These are phyloP conservation scores for Aplysia californica DNA, from an alignment of 1,140 invertebrate species.

Conservation along the genomic window DNA sequence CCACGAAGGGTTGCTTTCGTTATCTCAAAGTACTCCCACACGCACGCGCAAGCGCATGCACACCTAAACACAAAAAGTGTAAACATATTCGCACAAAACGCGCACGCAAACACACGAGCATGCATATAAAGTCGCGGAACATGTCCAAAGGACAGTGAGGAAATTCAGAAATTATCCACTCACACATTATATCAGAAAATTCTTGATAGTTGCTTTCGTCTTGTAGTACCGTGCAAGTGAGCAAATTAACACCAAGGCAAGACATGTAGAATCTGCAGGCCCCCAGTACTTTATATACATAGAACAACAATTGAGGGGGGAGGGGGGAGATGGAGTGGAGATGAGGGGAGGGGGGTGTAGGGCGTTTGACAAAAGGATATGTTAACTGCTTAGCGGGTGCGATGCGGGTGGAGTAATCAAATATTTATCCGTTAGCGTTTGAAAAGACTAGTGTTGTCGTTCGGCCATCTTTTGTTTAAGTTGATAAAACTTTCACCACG, in stretches of 20 bases:
- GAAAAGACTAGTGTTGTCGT: neutral
- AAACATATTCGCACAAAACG: too few species aligned
- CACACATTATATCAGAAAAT: neutral
- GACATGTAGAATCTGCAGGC: too few species aligned
- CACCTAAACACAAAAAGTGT: too few species aligned
- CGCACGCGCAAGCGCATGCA: too few species aligned
- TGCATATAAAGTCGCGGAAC: too few species aligned
- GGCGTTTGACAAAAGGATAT: neutral
- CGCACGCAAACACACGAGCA: too few species aligned
- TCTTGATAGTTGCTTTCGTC: neutral
- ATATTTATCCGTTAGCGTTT: neutral
- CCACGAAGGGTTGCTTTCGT: too few species aligned
- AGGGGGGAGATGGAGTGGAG: neutral
- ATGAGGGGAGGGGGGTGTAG: neutral
- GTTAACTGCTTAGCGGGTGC: neutral
- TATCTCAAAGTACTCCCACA: too few species aligned
- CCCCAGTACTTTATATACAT: too few species aligned
- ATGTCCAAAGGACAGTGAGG: too few species aligned
- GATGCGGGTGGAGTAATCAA: neutral
- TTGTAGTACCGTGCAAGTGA: neutral
- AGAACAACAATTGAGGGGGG: neutral
- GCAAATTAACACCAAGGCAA: neutral
- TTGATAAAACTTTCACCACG: neutral
- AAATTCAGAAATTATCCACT: too few species aligned
- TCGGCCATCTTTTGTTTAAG: neutral